Evolutionary conservation across 2,113 vertebrate species (phyloP).

Genomic region (Nerophis ophidion): DNA sequence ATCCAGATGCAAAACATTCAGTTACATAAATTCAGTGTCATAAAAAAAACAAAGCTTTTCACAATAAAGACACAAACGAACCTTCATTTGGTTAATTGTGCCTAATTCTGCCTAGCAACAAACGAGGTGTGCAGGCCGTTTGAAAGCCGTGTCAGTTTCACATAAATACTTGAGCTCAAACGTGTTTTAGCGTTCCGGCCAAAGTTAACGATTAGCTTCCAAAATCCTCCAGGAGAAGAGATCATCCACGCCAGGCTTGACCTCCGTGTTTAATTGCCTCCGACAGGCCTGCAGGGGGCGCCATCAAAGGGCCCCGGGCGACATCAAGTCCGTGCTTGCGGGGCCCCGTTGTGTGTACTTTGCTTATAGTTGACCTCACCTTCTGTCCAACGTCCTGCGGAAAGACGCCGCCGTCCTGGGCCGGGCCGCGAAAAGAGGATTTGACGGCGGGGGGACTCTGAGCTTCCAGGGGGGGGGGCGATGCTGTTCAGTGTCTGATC

Average conservation of each 20-base stretch:
- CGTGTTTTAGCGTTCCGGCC: background rate
- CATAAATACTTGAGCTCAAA: background rate
- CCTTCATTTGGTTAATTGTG: background rate
- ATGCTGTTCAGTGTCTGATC: conserved; percentile 36
- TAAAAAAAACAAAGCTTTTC: no score
- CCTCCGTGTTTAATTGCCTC: conserved; percentile 68
- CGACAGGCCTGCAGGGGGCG: conserved; percentile 37
- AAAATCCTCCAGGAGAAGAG: background rate
- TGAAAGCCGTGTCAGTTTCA: background rate
- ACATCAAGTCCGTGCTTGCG: conserved; percentile 58
- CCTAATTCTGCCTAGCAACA: background rate
- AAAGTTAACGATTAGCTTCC: background rate
- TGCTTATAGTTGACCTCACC: conserved; percentile 73
- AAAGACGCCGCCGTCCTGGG: conserved; percentile 41
- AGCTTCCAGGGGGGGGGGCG: conserved; percentile 53
- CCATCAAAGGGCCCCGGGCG: conserved; percentile 60
- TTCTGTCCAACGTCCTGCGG: conserved; percentile 62
- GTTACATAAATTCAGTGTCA: no score
- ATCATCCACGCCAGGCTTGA: conserved; percentile 22
- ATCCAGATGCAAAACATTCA: no score
- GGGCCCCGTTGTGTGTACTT: conserved; percentile 55
- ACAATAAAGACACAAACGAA: no score
- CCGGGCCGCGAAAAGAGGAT: conserved; percentile 59
- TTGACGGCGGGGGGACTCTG: conserved; percentile 51
- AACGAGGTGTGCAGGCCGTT: background rate